Evolutionary conservation across 2,113 vertebrate species (phyloP), one percentile per base, ranked within the genome.

Genomic region (Xyliphius kryptos): DNA sequence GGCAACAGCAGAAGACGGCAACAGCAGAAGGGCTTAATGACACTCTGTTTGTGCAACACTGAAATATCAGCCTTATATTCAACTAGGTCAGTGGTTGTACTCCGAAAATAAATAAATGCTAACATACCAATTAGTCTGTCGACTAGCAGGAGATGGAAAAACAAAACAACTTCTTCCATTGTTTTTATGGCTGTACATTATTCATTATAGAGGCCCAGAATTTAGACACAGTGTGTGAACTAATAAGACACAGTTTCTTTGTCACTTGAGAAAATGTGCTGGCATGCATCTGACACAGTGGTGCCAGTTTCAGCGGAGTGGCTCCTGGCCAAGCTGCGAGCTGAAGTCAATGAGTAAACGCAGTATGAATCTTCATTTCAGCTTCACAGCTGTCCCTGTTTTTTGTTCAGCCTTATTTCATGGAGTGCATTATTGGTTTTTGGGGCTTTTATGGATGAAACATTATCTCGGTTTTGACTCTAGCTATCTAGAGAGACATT

Each of bases 201-300:
- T 82, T 82, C 76, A 65, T 68, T 82, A 50, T 19, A 0, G 0
- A 44, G 15, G 64, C 63, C 26, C 9, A 69, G 85, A 88, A 91
- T 89, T 66, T 84, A 8, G 22, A 71, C 53, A 44, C 77, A 46
- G 36, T 0, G 0, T 72, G 87, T 69, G 79, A 90, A 76, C 71
- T 55, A 63, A 67, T 70, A 62, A 2, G 21, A 67, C 16, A 41
- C 15, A 40, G 43, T 76, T 82, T 75, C 80, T 61, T 56, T 69
- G 63, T 74, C 50, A 65, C 69, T 72, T 67, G 58, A 65, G 72
- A 75, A 72, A 71, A 70, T 72, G 58, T 69, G 75, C 77, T 66
- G 46, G 52, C 55, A 66, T 49, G 19, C 56, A 70, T 64, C 48
- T 52, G 65, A 67, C 73, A 48, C n/a, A 67, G 54, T 43, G 14